These are phyloP conservation scores for Momotus momota DNA, from an alignment of 2,797 vertebrate genomes.

Conservation along the genomic window DNA sequence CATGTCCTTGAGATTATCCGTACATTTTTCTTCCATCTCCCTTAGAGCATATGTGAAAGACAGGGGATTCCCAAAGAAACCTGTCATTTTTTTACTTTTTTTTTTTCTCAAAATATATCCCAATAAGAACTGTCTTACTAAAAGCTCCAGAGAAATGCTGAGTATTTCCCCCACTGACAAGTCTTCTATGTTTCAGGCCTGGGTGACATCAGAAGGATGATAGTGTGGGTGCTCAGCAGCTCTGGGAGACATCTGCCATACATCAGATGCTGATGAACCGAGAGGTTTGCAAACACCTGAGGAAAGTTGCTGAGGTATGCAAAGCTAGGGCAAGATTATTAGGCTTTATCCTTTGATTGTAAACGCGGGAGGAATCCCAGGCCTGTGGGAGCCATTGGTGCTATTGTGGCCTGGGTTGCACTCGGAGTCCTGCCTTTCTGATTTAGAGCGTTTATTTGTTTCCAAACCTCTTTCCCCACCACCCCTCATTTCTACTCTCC, in stretches of 20 bases:
- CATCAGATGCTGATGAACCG: neutral
- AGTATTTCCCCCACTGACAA: neutral
- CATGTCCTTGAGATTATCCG: neutral
- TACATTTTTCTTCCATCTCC: neutral
- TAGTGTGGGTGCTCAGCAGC: neutral
- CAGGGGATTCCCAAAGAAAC: neutral
- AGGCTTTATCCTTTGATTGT: neutral
- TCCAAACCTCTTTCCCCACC: neutral
- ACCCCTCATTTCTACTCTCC: neutral
- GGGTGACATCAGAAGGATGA: neutral
- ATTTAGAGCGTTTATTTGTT: conserved; percentile 38
- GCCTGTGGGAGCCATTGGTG: conserved; percentile 1
- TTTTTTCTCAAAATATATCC: neutral
- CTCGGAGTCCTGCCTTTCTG: conserved; percentile 1
- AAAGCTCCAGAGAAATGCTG: neutral
- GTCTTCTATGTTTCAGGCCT: neutral
- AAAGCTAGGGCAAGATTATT: neutral
- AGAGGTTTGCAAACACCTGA: neutral
- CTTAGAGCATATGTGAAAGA: neutral
- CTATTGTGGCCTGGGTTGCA: neutral
- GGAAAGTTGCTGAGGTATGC: neutral
- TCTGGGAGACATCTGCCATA: neutral
- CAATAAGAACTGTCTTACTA: neutral
- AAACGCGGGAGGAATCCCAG: neutral
- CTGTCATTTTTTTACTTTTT: neutral